Evolutionary conservation across 2,888 invertebrate species (phyloP).

Genomic region (Lochmaea capreae): DNA sequence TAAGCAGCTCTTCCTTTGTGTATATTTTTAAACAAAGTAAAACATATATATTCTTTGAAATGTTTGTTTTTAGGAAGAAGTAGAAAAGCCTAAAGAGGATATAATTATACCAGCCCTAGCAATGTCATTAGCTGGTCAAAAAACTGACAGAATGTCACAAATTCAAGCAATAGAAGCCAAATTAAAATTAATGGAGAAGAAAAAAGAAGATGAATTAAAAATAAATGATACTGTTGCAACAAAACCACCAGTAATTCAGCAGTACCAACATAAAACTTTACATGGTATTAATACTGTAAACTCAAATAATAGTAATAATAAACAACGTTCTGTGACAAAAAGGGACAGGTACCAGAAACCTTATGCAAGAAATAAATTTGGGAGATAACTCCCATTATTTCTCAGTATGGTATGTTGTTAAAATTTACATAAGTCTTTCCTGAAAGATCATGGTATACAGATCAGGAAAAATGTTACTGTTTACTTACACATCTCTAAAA

Average conservation of each 20-base stretch:
- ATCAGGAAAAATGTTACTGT: too few species aligned
- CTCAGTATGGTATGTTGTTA: not conserved
- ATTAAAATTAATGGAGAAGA: slow-evolving; percentile 80
- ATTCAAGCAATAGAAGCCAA: slow-evolving; percentile 92
- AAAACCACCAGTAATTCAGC: slow-evolving; percentile 76
- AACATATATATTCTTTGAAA: too few species aligned
- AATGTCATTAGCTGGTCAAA: slow-evolving; percentile 72
- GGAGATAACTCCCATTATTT: slow-evolving; percentile 27
- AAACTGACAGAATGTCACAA: slow-evolving; percentile 81
- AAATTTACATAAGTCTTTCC: not conserved
- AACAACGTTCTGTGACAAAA: slow-evolving; percentile 37
- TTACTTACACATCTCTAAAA: too few species aligned
- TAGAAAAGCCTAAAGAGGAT: slow-evolving; percentile 80
- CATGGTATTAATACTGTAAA: not conserved
- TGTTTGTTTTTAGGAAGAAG: slow-evolving; percentile 73
- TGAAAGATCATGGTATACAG: not conserved
- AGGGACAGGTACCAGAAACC: slow-evolving; percentile 53
- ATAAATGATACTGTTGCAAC: slow-evolving; percentile 77
- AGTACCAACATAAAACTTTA: slow-evolving; percentile 69
- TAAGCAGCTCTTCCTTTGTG: slow-evolving; percentile 59
- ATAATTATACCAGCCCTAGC: slow-evolving; percentile 83
- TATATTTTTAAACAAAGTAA: not conserved
- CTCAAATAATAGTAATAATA: slow-evolving; percentile 44
- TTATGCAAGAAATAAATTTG: slow-evolving; percentile 47
- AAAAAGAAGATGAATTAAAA: slow-evolving; percentile 78